Evolutionary conservation across 2,888 invertebrate species (phyloP).

Genomic region (Pyrochroa serraticornis): DNA sequence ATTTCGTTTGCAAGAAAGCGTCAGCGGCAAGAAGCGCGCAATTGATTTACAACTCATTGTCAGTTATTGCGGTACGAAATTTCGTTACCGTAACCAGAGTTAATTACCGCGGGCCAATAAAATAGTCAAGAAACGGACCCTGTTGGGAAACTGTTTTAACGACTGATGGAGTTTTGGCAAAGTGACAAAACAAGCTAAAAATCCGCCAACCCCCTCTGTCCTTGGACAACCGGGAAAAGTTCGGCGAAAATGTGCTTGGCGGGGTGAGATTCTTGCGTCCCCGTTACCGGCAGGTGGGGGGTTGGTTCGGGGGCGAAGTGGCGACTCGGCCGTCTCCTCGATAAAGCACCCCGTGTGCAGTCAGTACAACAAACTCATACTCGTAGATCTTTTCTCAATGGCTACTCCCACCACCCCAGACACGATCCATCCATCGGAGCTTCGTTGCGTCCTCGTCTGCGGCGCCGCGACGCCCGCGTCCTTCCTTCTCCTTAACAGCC

Average conservation of each 20-base stretch:
- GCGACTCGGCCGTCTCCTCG: constrained; percentile 19
- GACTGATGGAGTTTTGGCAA: no score
- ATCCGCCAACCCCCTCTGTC: no score
- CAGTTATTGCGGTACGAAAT: no score
- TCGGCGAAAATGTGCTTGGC: neutral
- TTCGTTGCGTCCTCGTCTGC: constrained; percentile 39
- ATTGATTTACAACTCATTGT: no score
- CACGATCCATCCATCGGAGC: constrained; percentile 51
- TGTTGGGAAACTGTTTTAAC: no score
- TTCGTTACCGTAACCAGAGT: no score
- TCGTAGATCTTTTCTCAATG: constrained; percentile 62
- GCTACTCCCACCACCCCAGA: constrained; percentile 51
- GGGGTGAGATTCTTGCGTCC: no score
- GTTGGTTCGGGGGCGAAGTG: constrained; percentile 2
- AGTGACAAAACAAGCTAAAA: no score
- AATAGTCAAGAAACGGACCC: no score
- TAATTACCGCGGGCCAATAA: no score
- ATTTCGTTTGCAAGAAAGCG: no score
- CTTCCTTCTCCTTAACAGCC: constrained; percentile 56
- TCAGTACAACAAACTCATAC: constrained; percentile 61
- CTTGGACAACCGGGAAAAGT: neutral
- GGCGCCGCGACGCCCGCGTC: constrained; percentile 39
- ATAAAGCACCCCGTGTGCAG: constrained; percentile 41
- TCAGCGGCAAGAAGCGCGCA: no score
- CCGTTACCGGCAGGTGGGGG: constrained; percentile 5